Evolutionary conservation across 2,113 vertebrate genomes (phyloP).

Genomic region (Channa maculata): DNA sequence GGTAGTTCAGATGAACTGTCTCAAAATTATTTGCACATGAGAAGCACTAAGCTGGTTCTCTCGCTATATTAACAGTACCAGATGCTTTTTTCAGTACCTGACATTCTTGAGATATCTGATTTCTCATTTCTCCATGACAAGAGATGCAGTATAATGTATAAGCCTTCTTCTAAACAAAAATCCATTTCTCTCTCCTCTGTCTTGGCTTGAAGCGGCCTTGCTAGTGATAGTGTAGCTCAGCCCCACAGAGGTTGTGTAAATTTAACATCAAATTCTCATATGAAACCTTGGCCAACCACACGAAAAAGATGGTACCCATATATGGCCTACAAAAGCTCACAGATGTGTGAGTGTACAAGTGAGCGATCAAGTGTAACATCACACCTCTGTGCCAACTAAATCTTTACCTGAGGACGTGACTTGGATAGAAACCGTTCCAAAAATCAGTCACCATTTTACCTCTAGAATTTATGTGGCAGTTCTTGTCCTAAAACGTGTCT

Average conservation of each 20-base stretch:
- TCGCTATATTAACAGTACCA: background rate
- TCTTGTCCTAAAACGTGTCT: conserved; percentile 25
- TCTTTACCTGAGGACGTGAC: conserved; percentile 48
- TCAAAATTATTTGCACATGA: background rate
- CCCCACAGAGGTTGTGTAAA: conserved; percentile 33
- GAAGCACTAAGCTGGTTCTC: background rate
- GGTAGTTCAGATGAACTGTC: conserved; percentile 72
- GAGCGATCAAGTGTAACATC: conserved; percentile 24
- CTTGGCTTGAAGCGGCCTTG: conserved; percentile 25
- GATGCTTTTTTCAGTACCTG: conserved; percentile 7
- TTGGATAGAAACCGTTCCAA: conserved; percentile 46
- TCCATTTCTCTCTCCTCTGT: conserved; percentile 22
- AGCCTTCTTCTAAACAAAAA: conserved; percentile 28
- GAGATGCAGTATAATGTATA: conserved; percentile 25
- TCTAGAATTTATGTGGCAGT: conserved; percentile 55
- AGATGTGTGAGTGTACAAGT: conserved; percentile 16
- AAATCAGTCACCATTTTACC: conserved; percentile 54
- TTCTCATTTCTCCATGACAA: conserved; percentile 11
- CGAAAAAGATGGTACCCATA: conserved; percentile 66
- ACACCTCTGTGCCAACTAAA: conserved; percentile 31
- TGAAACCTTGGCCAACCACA: conserved; percentile 52
- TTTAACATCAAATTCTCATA: conserved; percentile 64
- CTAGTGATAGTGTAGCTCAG: conserved; percentile 39
- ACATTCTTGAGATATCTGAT: background rate
- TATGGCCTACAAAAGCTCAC: conserved; percentile 60